A percentile compares a stretch with the other conserved stretches of the same genome.
Evolutionary conservation across 92 coral and sea anemone genomes (phyloP).

Genomic region (Anthopleura xanthogrammica): DNA sequence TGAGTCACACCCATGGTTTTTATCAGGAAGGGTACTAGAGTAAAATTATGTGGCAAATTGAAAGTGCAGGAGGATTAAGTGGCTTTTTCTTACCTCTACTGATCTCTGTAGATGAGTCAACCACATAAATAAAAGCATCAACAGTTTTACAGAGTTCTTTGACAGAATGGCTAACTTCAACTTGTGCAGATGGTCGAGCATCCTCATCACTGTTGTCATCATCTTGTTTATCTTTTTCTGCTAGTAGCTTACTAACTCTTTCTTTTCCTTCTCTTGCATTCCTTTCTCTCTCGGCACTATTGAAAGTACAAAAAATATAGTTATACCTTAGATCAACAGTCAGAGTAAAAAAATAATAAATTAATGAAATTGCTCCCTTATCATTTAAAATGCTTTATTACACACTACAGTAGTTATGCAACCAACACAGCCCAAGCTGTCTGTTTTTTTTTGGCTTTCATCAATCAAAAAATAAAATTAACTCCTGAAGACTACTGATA

Average conservation of each 20-base stretch:
- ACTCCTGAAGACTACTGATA: too few species aligned
- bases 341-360: too few species aligned
- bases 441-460: too few species aligned
- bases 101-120: conserved; percentile 73
- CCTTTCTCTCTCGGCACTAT: conserved; percentile 88
- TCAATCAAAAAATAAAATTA: too few species aligned
- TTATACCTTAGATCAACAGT: not conserved
- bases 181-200: conserved; percentile 14
- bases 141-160: conserved; percentile 89
- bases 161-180: conserved; percentile 84
- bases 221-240: conserved; percentile 32
- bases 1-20: too few species aligned
- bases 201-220: conserved; percentile 18
- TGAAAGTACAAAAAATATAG: not conserved
- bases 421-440: too few species aligned
- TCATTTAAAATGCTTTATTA: too few species aligned
- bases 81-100: conserved; percentile 56
- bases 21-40: not conserved
- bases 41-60: too few species aligned
- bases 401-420: too few species aligned
- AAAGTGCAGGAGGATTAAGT: not conserved
- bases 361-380: too few species aligned
- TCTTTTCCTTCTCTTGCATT: conserved; percentile 63
- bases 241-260: conserved; percentile 71
- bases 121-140: conserved; percentile 91